Evolutionary conservation across 92 coral and sea anemone genomes (phyloP).

Genomic region (Bergia sp.): DNA sequence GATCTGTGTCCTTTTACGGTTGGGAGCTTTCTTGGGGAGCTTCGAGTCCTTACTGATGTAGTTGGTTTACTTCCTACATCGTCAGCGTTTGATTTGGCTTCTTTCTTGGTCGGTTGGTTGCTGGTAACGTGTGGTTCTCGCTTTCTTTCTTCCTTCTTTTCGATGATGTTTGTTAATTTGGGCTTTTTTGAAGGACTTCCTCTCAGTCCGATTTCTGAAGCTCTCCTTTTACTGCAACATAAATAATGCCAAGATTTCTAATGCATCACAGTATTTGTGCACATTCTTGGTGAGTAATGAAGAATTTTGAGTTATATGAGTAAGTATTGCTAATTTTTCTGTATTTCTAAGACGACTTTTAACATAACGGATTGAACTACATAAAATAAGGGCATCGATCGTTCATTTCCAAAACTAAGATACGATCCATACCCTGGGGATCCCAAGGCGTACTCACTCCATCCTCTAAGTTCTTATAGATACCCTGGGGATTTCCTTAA

Average conservation of each 20-base stretch:
- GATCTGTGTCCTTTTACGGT: not conserved
- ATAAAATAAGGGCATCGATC: too few relatives aligned
- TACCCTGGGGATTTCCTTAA: too few relatives aligned
- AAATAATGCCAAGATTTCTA: not conserved
- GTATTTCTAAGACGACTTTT: too few relatives aligned
- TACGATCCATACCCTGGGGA: too few relatives aligned
- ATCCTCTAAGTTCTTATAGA: slow-evolving; percentile 38
- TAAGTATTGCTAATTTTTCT: not conserved
- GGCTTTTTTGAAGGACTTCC: slow-evolving; percentile 28
- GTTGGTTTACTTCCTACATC: not conserved
- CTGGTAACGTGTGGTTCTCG: not conserved
- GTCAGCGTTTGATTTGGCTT: not conserved
- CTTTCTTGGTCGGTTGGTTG: not conserved
- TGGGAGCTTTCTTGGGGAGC: slow-evolving; percentile 18
- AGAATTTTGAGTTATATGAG: not conserved
- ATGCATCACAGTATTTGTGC: not conserved
- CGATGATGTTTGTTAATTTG: not conserved
- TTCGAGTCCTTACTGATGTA: not conserved
- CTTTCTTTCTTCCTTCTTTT: not conserved
- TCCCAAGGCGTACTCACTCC: slow-evolving; percentile 31
- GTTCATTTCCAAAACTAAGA: too few relatives aligned
- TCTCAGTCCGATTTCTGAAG: not conserved
- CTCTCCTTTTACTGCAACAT: slow-evolving; percentile 21
- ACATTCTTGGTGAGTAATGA: too few relatives aligned
- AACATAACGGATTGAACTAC: too few relatives aligned